These are phyloP conservation scores for Gouania willdenowi DNA, from an alignment of 2,797 vertebrate species.

Conservation along the genomic window DNA sequence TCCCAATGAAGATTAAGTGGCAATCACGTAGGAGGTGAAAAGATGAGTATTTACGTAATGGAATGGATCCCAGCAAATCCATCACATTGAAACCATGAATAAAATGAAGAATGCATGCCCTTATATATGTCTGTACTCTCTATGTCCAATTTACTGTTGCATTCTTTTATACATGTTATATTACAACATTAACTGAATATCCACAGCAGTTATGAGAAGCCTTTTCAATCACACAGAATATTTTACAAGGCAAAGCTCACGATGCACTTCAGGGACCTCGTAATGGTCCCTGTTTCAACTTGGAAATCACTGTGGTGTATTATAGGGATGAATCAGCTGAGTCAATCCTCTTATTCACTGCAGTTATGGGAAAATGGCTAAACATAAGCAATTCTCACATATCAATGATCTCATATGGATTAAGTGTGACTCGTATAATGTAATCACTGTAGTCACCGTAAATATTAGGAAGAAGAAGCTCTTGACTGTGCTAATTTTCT, in stretches of 20 bases:
- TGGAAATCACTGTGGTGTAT: slow-evolving; percentile 4
- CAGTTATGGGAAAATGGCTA: background rate
- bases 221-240: background rate
- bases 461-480: too few species aligned
- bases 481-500: too few species aligned
- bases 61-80: slow-evolving; percentile 9
- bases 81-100: slow-evolving; percentile 2
- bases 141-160: background rate
- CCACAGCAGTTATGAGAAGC: too few species aligned
- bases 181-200: background rate
- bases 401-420: too few species aligned
- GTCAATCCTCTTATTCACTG: background rate
- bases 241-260: background rate
- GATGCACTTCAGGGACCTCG: background rate
- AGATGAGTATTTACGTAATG: slow-evolving; percentile 5
- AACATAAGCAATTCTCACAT: too few species aligned
- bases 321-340: slow-evolving; percentile 6
- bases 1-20: slow-evolving; percentile 22
- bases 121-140: background rate
- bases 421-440: too few species aligned
- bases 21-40: background rate
- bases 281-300: background rate
- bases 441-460: too few species aligned
- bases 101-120: background rate
- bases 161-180: background rate